These are phyloP conservation scores for Eupithecia subfuscata DNA, from an alignment of 2,888 invertebrate species.

Conservation along the genomic window DNA sequence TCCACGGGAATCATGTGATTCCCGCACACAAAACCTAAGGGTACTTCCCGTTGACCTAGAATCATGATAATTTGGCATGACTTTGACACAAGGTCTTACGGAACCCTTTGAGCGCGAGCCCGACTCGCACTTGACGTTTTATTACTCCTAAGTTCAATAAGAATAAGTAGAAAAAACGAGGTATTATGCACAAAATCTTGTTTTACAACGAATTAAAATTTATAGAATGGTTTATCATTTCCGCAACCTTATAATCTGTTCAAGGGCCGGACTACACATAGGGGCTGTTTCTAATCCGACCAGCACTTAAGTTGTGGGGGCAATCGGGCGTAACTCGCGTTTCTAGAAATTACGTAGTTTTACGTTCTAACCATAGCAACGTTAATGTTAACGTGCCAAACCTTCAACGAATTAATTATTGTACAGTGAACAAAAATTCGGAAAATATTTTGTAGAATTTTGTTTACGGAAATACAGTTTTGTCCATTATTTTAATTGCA, in stretches of 20 bases:
- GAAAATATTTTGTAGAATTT: constrained; percentile 26
- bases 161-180: too few relatives aligned
- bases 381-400: constrained; percentile 50
- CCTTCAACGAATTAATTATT: constrained; percentile 49
- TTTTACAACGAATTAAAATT: too few relatives aligned
- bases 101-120: too few relatives aligned
- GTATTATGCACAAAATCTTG: too few relatives aligned
- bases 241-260: not conserved
- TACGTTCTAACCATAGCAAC: constrained; percentile 59
- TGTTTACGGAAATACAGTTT: constrained; percentile 31
- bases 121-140: too few relatives aligned
- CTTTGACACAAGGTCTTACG: too few relatives aligned
- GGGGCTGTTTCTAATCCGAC: constrained; percentile 72
- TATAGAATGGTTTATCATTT: not conserved
- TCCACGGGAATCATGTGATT: too few relatives aligned
- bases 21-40: too few relatives aligned
- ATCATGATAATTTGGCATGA: too few relatives aligned
- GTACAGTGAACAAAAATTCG: constrained; percentile 35
- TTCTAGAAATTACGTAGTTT: constrained; percentile 75
- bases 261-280: constrained; percentile 64
- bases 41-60: too few relatives aligned
- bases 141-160: too few relatives aligned
- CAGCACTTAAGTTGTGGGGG: constrained; percentile 81
- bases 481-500: constrained; percentile 30
- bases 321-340: constrained; percentile 74